Base-by-base conservation (phyloP, 2,797 vertebrate species). In the Oryzias sinensis region DNA sequence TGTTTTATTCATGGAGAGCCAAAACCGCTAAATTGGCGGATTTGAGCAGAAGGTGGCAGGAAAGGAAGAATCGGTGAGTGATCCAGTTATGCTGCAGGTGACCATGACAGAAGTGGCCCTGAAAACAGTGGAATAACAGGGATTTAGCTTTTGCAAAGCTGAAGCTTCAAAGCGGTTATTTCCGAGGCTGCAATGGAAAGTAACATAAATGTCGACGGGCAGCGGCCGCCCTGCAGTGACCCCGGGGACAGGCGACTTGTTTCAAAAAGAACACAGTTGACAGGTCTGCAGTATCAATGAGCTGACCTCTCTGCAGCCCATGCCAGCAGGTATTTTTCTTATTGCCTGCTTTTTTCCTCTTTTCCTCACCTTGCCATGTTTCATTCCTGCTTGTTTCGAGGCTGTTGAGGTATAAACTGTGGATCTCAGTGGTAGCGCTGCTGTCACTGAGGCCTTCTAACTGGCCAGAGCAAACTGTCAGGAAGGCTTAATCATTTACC, bases 311-410 rank as follows among this genome's bases (percentile, higher is more conserved):
- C 73, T 74, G 70, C 72, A 72, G 74, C 80, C 53, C 59, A 63
- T 47, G 81, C 81, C 81, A 82, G 76, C 74, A 76, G 82, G 76
- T 84, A 79, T 76, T 81, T 84, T 80, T 82, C 74, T 73, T 76
- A 67, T 77, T 76, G 72, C 70, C 56, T 65, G 49, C 68, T 79
- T 77, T 24, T 81, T 82, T 77, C 20, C 52, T 72, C 65, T 67
- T 74, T 77, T 83, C 80, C 63, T 86, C 83, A 82, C 84, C 82
- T 82, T 86, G 83, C 83, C 83, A 84, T 78, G 63, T 54, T 79
- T 77, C 82, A 68, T 87, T 86, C 58, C 65, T 41, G 44, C 46
- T 64, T 71, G 65, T 69, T 77, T 77, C 60, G 70, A 63, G 56
- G 56, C 62, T 73, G 78, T 57, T 57, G 70, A 76, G 56, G 70